phyloP scores from a whole-genome alignment of 2,797 vertebrate species.

The Scolopax rusticola region DNA sequence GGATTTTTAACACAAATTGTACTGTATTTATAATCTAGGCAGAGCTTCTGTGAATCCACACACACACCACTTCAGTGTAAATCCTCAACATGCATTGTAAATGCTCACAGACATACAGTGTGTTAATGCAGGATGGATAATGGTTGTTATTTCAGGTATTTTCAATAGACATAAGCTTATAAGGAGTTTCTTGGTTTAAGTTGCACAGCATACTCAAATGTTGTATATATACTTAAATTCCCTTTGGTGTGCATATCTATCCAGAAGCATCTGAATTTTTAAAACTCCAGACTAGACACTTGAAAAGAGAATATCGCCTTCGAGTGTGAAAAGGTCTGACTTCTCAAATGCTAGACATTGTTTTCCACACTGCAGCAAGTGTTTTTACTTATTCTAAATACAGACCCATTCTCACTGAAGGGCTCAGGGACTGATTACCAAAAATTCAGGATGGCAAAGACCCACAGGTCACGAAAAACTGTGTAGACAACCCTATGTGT shows the following conservation, averaged over 20 bases:
- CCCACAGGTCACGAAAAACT: neutral
- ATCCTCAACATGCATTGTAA: neutral
- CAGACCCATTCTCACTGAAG: neutral
- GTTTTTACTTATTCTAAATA: neutral
- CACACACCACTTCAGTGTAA: neutral
- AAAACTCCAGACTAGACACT: neutral
- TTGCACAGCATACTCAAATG: neutral
- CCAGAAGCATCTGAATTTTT: neutral
- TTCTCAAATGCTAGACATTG: neutral
- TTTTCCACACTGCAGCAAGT: neutral
- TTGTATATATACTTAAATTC: neutral
- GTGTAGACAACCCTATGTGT: neutral
- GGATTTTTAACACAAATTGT: neutral
- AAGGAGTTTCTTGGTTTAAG: neutral
- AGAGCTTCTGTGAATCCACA: neutral
- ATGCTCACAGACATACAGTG: neutral
- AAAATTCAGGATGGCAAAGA: neutral
- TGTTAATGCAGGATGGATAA: neutral
- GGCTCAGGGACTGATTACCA: neutral
- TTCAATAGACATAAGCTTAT: neutral
- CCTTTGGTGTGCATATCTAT: neutral
- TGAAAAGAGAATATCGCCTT: neutral
- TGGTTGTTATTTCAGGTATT: neutral
- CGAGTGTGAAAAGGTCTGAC: neutral
- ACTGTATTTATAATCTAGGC: neutral